A percentile compares a stretch with the other conserved stretches of the same genome.
Evolutionary conservation across 2,888 invertebrate genomes (phyloP).

Genomic region (Xylocampa areola): DNA sequence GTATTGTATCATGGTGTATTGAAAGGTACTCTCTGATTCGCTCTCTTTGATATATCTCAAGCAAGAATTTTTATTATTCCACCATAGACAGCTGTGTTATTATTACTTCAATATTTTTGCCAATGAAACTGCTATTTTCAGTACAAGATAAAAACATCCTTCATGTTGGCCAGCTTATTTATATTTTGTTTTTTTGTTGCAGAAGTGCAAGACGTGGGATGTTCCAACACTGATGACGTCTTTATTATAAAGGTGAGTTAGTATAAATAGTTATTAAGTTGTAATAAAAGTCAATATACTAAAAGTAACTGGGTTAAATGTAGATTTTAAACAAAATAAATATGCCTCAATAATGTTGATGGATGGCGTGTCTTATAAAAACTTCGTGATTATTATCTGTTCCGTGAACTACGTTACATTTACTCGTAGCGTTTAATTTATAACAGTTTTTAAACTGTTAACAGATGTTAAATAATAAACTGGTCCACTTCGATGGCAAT

Average conservation of each 20-base stretch:
- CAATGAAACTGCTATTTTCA: slow-evolving; percentile 40
- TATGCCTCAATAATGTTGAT: slow-evolving; percentile 47
- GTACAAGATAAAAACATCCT: slow-evolving; percentile 22
- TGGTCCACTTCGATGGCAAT: slow-evolving; percentile 55
- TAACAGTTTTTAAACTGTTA: slow-evolving; percentile 50
- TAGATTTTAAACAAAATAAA: slow-evolving; percentile 33
- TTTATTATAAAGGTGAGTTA: slow-evolving; percentile 75
- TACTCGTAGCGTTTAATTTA: slow-evolving; percentile 49
- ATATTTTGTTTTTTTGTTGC: slow-evolving; percentile 72
- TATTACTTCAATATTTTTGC: slow-evolving; percentile 33
- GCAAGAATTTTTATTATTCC: slow-evolving; percentile 51
- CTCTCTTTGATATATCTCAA: slow-evolving; percentile 63
- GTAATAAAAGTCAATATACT: slow-evolving; percentile 18
- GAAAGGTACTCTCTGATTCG: slow-evolving; percentile 70
- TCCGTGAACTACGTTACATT: slow-evolving; percentile 55
- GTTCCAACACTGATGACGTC: slow-evolving; percentile 75
- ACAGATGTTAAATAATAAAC: slow-evolving; percentile 55
- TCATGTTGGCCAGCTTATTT: slow-evolving; percentile 33
- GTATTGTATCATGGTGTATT: slow-evolving; percentile 70
- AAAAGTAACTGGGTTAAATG: slow-evolving; percentile 6
- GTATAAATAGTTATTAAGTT: slow-evolving; percentile 21
- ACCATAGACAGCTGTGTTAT: slow-evolving; percentile 58
- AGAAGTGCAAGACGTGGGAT: slow-evolving; percentile 86
- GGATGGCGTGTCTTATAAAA: slow-evolving; percentile 55
- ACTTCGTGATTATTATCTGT: slow-evolving; percentile 64